phyloP scores from a whole-genome alignment of 1,140 invertebrate species.

The Xylocopa sonorina region DNA sequence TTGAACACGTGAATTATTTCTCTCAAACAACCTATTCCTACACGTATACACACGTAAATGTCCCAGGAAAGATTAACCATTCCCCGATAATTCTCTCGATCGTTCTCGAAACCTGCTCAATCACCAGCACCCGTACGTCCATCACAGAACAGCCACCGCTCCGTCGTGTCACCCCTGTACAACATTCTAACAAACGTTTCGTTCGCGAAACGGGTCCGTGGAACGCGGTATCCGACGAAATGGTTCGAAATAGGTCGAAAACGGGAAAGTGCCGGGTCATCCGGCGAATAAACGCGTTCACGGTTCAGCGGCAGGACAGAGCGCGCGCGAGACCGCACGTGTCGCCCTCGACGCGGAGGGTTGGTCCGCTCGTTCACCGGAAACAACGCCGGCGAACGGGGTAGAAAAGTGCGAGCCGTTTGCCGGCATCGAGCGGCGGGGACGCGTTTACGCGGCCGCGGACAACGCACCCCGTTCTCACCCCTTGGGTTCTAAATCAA shows the following conservation, averaged over 20 bases:
- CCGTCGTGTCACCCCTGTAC: no score
- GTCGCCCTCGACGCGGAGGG: neutral
- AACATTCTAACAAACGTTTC: slow-evolving; percentile 20
- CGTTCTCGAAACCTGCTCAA: neutral
- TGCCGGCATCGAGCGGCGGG: neutral
- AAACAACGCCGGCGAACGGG: slow-evolving; percentile 15
- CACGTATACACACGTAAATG: no score
- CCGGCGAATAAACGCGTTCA: slow-evolving; percentile 44
- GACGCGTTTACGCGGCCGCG: neutral
- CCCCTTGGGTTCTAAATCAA: slow-evolving; percentile 37
- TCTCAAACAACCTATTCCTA: no score
- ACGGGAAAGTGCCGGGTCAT: slow-evolving; percentile 33
- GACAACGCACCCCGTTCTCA: slow-evolving; percentile 6
- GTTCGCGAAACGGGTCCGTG: neutral
- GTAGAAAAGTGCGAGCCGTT: slow-evolving; percentile 20
- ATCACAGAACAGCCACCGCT: neutral
- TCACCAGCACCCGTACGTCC: neutral
- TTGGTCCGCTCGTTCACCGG: slow-evolving; percentile 29
- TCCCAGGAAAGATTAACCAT: no score
- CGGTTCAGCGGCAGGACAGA: slow-evolving; percentile 9
- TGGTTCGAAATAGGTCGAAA: slow-evolving; percentile 23
- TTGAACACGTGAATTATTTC: no score
- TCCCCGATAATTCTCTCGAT: neutral
- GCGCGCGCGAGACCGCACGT: slow-evolving; percentile 17
- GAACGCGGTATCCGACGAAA: slow-evolving; percentile 28